phyloP scores from a whole-genome alignment of 2,797 vertebrate genomes.

The Pseudochromis fuscus region DNA sequence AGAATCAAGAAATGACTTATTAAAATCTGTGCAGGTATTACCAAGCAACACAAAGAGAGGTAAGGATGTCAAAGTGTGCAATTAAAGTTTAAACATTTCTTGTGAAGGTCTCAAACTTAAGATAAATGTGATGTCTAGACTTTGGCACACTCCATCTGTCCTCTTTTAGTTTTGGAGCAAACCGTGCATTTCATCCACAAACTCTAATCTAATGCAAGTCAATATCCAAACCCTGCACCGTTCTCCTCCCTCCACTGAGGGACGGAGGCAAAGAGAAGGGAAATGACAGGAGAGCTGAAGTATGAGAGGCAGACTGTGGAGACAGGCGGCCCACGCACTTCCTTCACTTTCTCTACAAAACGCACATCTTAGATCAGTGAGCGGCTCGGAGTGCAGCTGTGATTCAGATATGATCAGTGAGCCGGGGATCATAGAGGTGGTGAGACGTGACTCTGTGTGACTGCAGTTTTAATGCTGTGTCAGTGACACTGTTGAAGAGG shows the following conservation, averaged over 20 bases:
- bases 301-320: slow-evolving; percentile 12
- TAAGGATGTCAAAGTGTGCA: slow-evolving; percentile 14
- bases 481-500: not conserved
- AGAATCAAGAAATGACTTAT: slow-evolving; percentile 22
- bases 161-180: slow-evolving; percentile 23
- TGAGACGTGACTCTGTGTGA: slow-evolving; percentile 1
- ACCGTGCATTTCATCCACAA: not conserved
- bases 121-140: slow-evolving; percentile 31
- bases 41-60: slow-evolving; percentile 15
- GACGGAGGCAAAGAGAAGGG: slow-evolving; percentile 13
- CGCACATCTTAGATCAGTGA: not conserved
- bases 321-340: slow-evolving; percentile 1
- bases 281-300: slow-evolving; percentile 33
- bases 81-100: slow-evolving; percentile 49
- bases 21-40: slow-evolving; percentile 19
- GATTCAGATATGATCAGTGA: slow-evolving; percentile 29
- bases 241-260: slow-evolving; percentile 33
- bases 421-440: slow-evolving; percentile 1
- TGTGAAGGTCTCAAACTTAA: slow-evolving; percentile 26
- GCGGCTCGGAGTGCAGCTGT: slow-evolving; percentile 21
- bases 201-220: slow-evolving; percentile 26
- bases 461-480: slow-evolving; percentile 10
- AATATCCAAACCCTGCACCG: slow-evolving; percentile 45
- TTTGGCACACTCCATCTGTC: slow-evolving; percentile 3
- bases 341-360: not conserved